Evolutionary conservation across 92 coral and sea anemone species (phyloP).

Genomic region (Palythoa grandis): DNA sequence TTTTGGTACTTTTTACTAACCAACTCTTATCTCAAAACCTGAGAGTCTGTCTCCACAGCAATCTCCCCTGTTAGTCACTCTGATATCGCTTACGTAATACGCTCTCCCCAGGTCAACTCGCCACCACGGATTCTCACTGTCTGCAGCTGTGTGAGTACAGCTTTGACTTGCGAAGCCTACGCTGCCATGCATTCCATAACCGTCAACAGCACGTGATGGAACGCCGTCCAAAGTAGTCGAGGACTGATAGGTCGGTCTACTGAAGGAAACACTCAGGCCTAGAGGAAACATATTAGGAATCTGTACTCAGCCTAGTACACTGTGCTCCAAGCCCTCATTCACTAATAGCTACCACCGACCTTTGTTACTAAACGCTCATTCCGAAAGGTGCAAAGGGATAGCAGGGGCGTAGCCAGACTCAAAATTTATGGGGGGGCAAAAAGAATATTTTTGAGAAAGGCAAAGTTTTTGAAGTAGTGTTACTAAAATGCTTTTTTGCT

Average conservation of each 20-base stretch:
- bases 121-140: not conserved
- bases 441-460: no score
- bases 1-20: not conserved
- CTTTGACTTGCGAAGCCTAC: not conserved
- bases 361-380: no score
- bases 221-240: not conserved
- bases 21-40: not conserved
- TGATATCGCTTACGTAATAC: not conserved
- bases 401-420: no score
- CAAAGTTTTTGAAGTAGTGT: no score
- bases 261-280: not conserved
- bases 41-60: not conserved
- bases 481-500: no score
- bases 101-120: slow-evolving; percentile 7
- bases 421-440: no score
- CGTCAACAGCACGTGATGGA: not conserved
- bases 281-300: not conserved
- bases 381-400: no score
- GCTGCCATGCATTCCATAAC: not conserved
- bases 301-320: no score
- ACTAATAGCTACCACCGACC: no score
- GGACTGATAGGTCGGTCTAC: not conserved
- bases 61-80: not conserved
- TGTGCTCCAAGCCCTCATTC: no score
- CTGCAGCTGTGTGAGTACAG: not conserved